A percentile compares a stretch with the other conserved stretches of the same genome.
Conservation (phyloP, 2,888 invertebrate genomes). For the Gymnocheta viridis region DNA sequence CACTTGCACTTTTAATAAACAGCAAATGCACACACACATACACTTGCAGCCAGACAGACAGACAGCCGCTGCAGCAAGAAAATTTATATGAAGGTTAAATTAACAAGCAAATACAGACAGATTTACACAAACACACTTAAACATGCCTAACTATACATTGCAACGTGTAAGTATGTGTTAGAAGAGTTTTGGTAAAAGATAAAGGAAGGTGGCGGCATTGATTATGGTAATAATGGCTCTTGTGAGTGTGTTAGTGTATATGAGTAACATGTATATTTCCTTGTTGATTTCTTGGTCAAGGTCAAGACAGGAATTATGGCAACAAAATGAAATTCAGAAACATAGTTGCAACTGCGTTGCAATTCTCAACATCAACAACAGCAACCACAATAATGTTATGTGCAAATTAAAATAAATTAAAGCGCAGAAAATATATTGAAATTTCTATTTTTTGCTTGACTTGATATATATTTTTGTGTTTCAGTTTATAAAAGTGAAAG, state of each 20-base stretch:
- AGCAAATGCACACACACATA: conserved; percentile 24
- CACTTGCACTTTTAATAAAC: conserved; percentile 33
- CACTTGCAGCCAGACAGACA: not conserved
- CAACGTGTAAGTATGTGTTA: conserved; percentile 7
- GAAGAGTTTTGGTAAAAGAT: not conserved
- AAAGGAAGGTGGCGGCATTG: not conserved
- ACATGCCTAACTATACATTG: conserved; percentile 11
- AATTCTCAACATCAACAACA: not conserved
- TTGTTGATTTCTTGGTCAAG: conserved; percentile 69
- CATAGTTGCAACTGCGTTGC: not conserved
- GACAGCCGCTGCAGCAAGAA: not conserved
- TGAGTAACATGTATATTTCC: conserved; percentile 38
- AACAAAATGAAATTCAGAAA: conserved; percentile 16
- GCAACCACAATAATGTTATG: not conserved
- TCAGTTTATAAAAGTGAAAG: not conserved
- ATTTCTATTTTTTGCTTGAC: not conserved
- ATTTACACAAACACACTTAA: not conserved
- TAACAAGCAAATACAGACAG: conserved; percentile 9
- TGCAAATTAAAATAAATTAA: not conserved
- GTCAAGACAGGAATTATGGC: conserved; percentile 59
- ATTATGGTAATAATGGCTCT: not conserved
- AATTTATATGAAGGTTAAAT: conserved; percentile 34
- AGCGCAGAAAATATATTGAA: not conserved
- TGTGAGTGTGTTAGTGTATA: not conserved
- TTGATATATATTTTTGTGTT: not conserved